Evolutionary conservation across 2,797 vertebrate genomes (phyloP).

Genomic region (Anableps anableps): DNA sequence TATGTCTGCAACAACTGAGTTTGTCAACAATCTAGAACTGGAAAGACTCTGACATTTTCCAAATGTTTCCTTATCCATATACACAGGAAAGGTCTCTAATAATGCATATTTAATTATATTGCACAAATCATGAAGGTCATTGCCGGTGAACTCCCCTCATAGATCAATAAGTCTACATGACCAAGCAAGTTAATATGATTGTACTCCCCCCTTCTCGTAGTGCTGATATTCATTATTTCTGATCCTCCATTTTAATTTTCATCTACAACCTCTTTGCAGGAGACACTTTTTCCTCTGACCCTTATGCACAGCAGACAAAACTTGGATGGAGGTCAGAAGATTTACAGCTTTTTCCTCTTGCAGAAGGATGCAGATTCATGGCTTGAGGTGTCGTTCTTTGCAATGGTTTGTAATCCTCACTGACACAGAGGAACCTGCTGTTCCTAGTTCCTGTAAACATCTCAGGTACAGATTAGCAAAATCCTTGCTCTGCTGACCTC

Average conservation of each 20-base stretch:
- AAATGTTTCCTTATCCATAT: constrained; percentile 62
- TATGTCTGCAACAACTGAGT: constrained; percentile 37
- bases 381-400: constrained; percentile 1
- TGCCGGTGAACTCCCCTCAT: constrained; percentile 52
- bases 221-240: constrained; percentile 22
- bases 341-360: constrained; percentile 7
- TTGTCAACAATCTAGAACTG: constrained; percentile 45
- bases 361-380: background rate
- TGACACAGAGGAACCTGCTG: constrained; percentile 2
- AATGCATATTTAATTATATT: constrained; percentile 71
- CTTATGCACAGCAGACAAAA: constrained; percentile 16
- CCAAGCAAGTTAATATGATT: constrained; percentile 52
- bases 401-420: background rate
- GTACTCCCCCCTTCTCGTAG: constrained; percentile 8
- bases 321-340: constrained; percentile 2
- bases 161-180: constrained; percentile 69
- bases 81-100: constrained; percentile 54
- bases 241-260: constrained; percentile 32
- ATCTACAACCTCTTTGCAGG: constrained; percentile 12
- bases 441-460: constrained; percentile 26
- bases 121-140: constrained; percentile 68
- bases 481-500: constrained; percentile 20
- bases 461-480: constrained; percentile 33
- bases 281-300: background rate
- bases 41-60: constrained; percentile 66